A percentile compares a stretch with the other conserved stretches of the same genome.
Conservation (phyloP, 2,113 vertebrate species). For the Ammodytes dubius region DNA sequence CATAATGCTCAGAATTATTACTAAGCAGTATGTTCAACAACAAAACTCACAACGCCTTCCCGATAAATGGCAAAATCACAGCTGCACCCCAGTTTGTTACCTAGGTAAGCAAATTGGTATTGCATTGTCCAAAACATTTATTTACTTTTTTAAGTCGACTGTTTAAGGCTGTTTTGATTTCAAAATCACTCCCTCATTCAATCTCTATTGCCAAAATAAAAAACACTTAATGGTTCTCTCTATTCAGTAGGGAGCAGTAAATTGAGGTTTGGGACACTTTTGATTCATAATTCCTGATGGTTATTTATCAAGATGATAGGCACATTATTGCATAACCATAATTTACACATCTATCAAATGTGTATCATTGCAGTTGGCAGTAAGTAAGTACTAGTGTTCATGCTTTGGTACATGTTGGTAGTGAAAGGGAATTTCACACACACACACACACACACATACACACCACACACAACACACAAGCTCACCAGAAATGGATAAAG, state of each 20-base stretch:
- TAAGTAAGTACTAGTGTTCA: too few relatives aligned
- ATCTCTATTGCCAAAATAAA: neutral
- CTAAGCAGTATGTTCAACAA: neutral
- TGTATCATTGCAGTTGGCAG: neutral
- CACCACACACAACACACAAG: too few relatives aligned
- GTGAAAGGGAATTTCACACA: neutral
- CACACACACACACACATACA: neutral
- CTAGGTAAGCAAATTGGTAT: conserved; percentile 3
- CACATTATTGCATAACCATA: neutral
- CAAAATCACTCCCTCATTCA: neutral
- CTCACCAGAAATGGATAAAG: neutral
- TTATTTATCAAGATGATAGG: neutral
- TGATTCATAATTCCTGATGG: neutral
- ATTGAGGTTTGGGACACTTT: neutral
- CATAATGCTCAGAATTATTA: neutral
- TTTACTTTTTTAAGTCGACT: too few relatives aligned
- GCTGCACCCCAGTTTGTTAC: neutral
- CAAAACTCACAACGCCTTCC: neutral
- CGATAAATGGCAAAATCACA: neutral
- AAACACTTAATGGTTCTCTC: neutral
- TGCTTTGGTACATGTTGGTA: neutral
- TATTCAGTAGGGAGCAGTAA: neutral
- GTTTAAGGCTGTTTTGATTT: neutral
- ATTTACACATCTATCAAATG: neutral
- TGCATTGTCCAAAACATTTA: neutral